Evolutionary conservation across 2,888 invertebrate species (phyloP).

Genomic region (Microplitis deprimator): DNA sequence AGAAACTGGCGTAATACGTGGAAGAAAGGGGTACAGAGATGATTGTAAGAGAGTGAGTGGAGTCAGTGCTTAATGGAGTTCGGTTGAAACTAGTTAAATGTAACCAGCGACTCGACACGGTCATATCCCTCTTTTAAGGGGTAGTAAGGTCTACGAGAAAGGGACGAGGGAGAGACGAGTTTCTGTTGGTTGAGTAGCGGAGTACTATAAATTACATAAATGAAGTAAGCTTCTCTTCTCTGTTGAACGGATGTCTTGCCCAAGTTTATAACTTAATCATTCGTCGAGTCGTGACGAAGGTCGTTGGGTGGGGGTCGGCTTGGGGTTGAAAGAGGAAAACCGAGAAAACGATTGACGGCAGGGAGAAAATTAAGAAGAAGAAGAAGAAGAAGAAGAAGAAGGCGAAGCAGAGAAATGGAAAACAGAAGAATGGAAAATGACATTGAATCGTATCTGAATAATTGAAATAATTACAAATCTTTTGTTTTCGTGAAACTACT

Average conservation of each 20-base stretch:
- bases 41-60: neutral
- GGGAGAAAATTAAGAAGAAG: slow-evolving; percentile 18
- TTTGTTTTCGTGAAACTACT: slow-evolving; percentile 45
- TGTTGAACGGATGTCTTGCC: slow-evolving; percentile 60
- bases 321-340: slow-evolving; percentile 10
- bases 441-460: slow-evolving; percentile 50
- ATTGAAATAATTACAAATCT: slow-evolving; percentile 53
- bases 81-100: slow-evolving; percentile 61
- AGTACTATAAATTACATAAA: slow-evolving; percentile 67
- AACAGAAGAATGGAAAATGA: slow-evolving; percentile 35
- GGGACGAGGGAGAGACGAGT: slow-evolving; percentile 39
- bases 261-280: slow-evolving; percentile 66
- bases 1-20: no score
- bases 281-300: slow-evolving; percentile 29
- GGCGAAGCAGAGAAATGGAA: slow-evolving; percentile 15
- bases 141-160: slow-evolving; percentile 40
- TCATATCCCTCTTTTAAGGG: slow-evolving; percentile 51
- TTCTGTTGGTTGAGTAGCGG: slow-evolving; percentile 50
- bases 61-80: slow-evolving; percentile 53
- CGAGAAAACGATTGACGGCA: slow-evolving; percentile 21
- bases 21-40: no score
- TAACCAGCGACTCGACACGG: slow-evolving; percentile 57
- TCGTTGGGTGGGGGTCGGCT: slow-evolving; percentile 15
- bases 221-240: slow-evolving; percentile 59
- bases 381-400: slow-evolving; percentile 16